These are phyloP conservation scores for Anneissia japonica DNA, from an alignment of 35 echinoderm and acorn worm species.

Conservation along the genomic window DNA sequence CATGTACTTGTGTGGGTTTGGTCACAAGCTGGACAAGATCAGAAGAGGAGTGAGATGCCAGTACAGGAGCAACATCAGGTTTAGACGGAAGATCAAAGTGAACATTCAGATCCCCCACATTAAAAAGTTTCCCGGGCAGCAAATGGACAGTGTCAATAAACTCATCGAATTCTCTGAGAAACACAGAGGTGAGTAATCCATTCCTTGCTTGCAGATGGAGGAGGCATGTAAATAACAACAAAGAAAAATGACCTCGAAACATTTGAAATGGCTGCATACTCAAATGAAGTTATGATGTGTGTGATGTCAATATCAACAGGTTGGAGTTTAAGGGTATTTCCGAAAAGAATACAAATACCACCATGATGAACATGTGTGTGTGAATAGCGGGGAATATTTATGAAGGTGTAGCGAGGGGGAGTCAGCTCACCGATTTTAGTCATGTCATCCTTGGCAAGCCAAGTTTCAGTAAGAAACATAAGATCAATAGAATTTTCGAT, in stretches of 20 bases:
- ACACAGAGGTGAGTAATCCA: constrained; percentile 2
- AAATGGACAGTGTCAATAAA: constrained; percentile 14
- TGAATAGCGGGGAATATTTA: constrained; percentile 30
- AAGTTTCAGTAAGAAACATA: constrained; percentile 32
- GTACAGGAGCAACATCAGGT: constrained; percentile 19
- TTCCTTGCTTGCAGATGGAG: constrained; percentile 18
- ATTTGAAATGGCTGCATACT: constrained; percentile 22
- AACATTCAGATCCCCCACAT: constrained; percentile 59
- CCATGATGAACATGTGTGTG: constrained; percentile 8
- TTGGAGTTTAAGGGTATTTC: neutral
- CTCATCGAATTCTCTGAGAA: constrained; percentile 37
- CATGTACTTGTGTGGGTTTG: constrained; percentile 35
- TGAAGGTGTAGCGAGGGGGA: constrained; percentile 16
- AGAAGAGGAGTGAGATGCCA: neutral
- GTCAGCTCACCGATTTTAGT: constrained; percentile 8
- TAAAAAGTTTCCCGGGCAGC: constrained; percentile 11
- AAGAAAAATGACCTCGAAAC: neutral
- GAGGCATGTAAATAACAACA: constrained; percentile 53
- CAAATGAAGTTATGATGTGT: constrained; percentile 8
- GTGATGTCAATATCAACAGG: neutral
- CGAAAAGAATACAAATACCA: constrained; percentile 10
- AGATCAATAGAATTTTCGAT: constrained; percentile 20
- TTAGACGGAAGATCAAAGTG: constrained; percentile 40
- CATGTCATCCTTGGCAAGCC: constrained; percentile 13
- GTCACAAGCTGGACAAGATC: constrained; percentile 32